These are phyloP conservation scores for Chaetodon trifasciatus DNA, from an alignment of 2,797 vertebrate genomes.

Conservation along the genomic window DNA sequence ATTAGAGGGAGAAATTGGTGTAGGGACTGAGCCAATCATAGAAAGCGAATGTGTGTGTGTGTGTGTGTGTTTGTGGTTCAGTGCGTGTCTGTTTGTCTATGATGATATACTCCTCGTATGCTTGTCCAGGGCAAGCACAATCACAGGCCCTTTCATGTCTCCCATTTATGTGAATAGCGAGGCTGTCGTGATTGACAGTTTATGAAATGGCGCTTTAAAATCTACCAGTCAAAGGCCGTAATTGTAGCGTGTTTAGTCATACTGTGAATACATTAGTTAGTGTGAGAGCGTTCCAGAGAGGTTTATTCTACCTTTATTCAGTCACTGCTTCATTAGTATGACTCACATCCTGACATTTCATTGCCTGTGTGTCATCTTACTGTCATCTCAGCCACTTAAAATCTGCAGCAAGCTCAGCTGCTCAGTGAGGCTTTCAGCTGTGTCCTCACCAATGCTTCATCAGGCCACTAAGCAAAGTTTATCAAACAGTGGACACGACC, in stretches of 20 bases:
- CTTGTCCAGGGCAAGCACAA: conserved; percentile 43
- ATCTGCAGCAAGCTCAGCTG: conserved; percentile 28
- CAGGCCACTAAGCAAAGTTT: conserved; percentile 21
- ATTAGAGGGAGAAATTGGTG: conserved; percentile 74
- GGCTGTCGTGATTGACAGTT: conserved; percentile 60
- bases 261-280: conserved; percentile 54
- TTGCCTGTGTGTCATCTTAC: conserved; percentile 54
- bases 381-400: conserved; percentile 59
- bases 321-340: conserved; percentile 57
- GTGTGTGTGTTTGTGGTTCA: conserved; percentile 8
- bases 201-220: conserved; percentile 58
- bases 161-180: conserved; percentile 62
- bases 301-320: conserved; percentile 60
- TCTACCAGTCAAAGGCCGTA: conserved; percentile 50
- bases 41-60: conserved; percentile 19
- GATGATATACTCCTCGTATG: conserved; percentile 41
- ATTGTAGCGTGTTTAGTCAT: conserved; percentile 63
- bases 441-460: conserved; percentile 6
- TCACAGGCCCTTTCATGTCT: conserved; percentile 49
- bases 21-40: conserved; percentile 59
- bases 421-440: conserved; percentile 30
- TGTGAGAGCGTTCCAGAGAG: conserved; percentile 46
- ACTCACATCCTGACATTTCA: conserved; percentile 70
- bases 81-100: conserved; percentile 44
- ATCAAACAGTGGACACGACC: conserved; percentile 23